phyloP scores from a whole-genome alignment of 2,113 vertebrate species.

The Oreochromis niloticus region DNA sequence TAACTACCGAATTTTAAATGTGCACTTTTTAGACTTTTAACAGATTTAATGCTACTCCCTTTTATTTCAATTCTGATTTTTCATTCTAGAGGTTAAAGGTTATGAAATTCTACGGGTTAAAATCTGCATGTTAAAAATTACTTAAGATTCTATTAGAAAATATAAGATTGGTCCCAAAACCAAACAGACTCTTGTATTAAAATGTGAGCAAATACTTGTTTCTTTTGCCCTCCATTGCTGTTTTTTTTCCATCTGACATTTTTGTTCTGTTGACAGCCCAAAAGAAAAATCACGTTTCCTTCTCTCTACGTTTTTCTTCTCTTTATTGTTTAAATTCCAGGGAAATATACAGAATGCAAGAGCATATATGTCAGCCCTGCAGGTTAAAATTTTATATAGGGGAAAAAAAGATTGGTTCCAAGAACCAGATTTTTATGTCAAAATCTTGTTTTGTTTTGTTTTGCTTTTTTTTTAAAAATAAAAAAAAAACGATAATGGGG shows the following conservation, averaged over 20 bases:
- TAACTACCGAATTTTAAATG: not conserved
- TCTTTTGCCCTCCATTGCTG: not conserved
- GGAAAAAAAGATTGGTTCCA: not conserved
- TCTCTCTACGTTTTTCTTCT: not conserved
- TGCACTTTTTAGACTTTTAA: not conserved
- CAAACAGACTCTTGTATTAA: not conserved
- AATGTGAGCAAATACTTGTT: not conserved
- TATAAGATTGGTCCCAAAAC: not conserved
- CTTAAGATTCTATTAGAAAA: not conserved
- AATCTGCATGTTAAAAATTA: not conserved
- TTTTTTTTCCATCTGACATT: not conserved
- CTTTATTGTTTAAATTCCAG: not conserved
- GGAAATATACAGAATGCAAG: not conserved
- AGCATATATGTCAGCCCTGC: not conserved
- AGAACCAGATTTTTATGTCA: not conserved
- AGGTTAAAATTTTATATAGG: not conserved
- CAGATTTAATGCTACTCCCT: not conserved
- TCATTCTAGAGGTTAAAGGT: not conserved
- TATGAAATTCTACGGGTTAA: not conserved
- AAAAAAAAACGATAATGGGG: fast-evolving
- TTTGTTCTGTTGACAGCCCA: not conserved
- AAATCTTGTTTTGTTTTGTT: not conserved
- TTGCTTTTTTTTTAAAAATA: not conserved
- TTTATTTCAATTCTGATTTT: not conserved
- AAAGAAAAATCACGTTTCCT: not conserved